Conservation (phyloP, 1,140 invertebrate genomes). For the Ooceraea biroi region DNA sequence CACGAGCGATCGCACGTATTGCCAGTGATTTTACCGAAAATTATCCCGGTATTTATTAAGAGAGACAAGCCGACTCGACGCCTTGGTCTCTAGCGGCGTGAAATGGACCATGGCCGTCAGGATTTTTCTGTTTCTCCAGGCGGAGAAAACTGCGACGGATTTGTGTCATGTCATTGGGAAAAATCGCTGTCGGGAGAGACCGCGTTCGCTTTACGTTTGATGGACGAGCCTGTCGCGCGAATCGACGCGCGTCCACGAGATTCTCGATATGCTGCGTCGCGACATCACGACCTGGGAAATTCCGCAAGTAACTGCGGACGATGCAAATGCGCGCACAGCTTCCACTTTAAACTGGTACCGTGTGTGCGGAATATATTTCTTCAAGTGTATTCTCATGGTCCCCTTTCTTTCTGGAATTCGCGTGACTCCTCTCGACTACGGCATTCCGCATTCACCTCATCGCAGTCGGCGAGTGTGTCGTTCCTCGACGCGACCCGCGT, state of each 20-base stretch:
- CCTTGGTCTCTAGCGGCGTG: not conserved
- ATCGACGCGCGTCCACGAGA: constrained; percentile 43
- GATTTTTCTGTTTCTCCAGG: not conserved
- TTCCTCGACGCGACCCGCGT: constrained; percentile 13
- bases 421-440: not conserved
- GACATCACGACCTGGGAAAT: constrained; percentile 35
- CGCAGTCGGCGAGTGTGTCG: constrained; percentile 5
- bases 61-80: not conserved
- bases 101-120: not conserved
- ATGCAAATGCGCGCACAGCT: not conserved
- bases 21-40: not conserved
- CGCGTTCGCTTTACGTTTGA: constrained; percentile 47
- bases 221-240: constrained; percentile 29
- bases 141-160: constrained; percentile 40
- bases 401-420: not conserved
- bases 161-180: constrained; percentile 48
- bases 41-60: not conserved
- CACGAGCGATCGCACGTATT: no score
- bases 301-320: constrained; percentile 10
- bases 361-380: not conserved
- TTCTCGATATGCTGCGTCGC: constrained; percentile 26
- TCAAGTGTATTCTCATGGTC: not conserved
- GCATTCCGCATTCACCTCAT: no score
- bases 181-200: constrained; percentile 32
- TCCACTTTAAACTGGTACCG: constrained; percentile 3